A percentile compares a stretch with the other conserved stretches of the same genome.
phyloP scores from a whole-genome alignment of 37 sponge, comb jelly and placozoan species.

The Corticium candelabrum region DNA sequence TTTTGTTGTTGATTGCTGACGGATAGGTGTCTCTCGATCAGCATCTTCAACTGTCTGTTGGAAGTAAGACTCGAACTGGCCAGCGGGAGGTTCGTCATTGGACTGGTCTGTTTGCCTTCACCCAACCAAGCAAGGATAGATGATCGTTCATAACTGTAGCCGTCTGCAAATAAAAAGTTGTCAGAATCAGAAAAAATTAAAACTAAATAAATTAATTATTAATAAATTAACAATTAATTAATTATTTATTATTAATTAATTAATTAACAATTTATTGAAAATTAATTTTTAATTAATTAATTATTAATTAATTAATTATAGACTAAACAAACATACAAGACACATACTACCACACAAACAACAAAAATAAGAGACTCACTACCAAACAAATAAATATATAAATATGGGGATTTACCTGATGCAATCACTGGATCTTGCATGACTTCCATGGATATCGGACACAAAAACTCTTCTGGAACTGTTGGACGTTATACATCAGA shows the following conservation, averaged over 20 bases:
- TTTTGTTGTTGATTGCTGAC: too few species aligned
- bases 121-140: slow-evolving; percentile 57
- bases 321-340: not conserved
- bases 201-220: too few species aligned
- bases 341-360: not conserved
- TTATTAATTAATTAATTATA: not conserved
- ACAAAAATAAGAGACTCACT: too few species aligned
- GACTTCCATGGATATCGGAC: slow-evolving; percentile 51
- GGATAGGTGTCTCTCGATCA: not conserved
- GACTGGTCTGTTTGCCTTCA: slow-evolving; percentile 57
- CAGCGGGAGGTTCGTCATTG: slow-evolving; percentile 60
- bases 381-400: too few species aligned
- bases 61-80: slow-evolving; percentile 37
- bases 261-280: too few species aligned
- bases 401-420: too few species aligned
- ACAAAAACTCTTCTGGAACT: slow-evolving; percentile 31
- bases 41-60: slow-evolving; percentile 41
- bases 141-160: slow-evolving; percentile 59
- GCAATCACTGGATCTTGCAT: slow-evolving; percentile 70
- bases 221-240: too few species aligned
- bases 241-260: too few species aligned
- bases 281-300: too few species aligned
- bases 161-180: slow-evolving; percentile 38
- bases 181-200: too few species aligned
- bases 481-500: too few species aligned